These are phyloP conservation scores for Pomatorhinus ruficollis DNA, from an alignment of 2,113 vertebrate genomes.

Conservation along the genomic window DNA sequence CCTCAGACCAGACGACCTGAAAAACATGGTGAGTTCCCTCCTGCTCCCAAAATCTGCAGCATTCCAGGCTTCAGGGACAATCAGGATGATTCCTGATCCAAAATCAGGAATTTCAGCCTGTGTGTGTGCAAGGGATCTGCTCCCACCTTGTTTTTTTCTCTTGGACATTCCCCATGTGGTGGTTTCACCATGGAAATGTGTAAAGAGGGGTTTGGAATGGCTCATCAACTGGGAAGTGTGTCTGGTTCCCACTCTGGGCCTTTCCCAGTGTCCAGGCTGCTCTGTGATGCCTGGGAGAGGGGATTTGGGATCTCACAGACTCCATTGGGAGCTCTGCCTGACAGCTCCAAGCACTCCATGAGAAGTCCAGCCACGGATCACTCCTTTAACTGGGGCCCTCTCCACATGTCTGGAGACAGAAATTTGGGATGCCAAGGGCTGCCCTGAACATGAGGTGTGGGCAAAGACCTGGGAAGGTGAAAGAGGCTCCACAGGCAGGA, in stretches of 20 bases:
- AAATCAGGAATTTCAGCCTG: not conserved
- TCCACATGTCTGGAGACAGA: not conserved
- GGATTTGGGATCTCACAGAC: not conserved
- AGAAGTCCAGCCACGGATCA: rapidly evolving
- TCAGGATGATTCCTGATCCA: not conserved
- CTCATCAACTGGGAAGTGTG: not conserved
- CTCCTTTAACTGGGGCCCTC: not conserved
- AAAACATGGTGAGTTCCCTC: constrained; percentile 82
- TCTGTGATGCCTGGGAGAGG: not conserved
- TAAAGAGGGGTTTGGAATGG: not conserved
- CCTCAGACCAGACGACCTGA: constrained; percentile 86
- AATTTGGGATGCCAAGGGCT: not conserved
- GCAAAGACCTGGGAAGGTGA: not conserved
- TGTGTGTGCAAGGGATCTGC: not conserved
- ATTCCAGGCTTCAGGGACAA: rapidly evolving
- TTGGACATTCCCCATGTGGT: rapidly evolving
- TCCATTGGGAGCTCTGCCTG: not conserved
- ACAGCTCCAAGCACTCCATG: not conserved
- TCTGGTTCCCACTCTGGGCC: rapidly evolving
- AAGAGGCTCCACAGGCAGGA: not conserved
- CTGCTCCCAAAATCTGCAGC: rapidly evolving
- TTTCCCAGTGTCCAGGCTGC: not conserved
- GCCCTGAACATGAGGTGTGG: not conserved
- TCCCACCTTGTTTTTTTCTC: not conserved
- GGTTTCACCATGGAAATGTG: rapidly evolving